These are phyloP conservation scores for Platycheirus rosarum DNA, from an alignment of 2,888 invertebrate species.

Conservation along the genomic window DNA sequence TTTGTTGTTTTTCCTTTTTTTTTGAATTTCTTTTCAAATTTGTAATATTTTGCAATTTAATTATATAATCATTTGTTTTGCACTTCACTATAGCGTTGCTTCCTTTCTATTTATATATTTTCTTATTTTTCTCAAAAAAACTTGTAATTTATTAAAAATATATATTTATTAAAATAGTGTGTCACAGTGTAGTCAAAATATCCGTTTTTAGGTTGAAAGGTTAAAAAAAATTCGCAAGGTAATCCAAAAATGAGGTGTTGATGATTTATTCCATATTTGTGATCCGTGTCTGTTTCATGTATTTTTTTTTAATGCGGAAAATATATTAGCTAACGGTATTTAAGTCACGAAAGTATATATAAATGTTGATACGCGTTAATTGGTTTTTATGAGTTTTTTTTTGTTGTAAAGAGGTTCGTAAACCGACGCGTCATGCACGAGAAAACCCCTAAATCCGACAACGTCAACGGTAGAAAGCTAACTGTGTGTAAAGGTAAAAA, in stretches of 20 bases:
- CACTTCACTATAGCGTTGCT: conserved; percentile 73
- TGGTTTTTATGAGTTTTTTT: conserved; percentile 58
- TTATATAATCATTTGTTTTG: conserved; percentile 67
- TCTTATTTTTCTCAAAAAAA: conserved; percentile 63
- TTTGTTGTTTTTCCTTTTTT: conserved; percentile 76
- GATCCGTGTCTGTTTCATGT: conserved; percentile 75
- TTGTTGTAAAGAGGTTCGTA: conserved; percentile 50
- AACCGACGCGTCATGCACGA: conserved; percentile 69
- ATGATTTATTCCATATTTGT: conserved; percentile 77
- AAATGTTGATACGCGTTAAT: conserved; percentile 48
- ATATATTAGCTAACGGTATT: conserved; percentile 32
- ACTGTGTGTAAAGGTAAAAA: conserved; percentile 81
- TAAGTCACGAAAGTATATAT: conserved; percentile 36
- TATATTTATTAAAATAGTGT: conserved; percentile 23
- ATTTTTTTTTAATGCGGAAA: conserved; percentile 68
- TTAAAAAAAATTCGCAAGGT: conserved; percentile 43
- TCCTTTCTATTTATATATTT: conserved; percentile 33
- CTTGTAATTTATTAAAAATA: conserved; percentile 22
- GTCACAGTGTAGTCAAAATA: conserved; percentile 43
- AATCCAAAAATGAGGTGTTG: conserved; percentile 58
- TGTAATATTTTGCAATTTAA: conserved; percentile 53
- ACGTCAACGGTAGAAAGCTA: conserved; percentile 83
- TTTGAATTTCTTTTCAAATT: conserved; percentile 46
- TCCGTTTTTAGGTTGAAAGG: conserved; percentile 45
- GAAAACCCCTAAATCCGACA: conserved; percentile 82